Evolutionary conservation across 2,888 invertebrate species (phyloP).

Genomic region (Acleris sparsana): DNA sequence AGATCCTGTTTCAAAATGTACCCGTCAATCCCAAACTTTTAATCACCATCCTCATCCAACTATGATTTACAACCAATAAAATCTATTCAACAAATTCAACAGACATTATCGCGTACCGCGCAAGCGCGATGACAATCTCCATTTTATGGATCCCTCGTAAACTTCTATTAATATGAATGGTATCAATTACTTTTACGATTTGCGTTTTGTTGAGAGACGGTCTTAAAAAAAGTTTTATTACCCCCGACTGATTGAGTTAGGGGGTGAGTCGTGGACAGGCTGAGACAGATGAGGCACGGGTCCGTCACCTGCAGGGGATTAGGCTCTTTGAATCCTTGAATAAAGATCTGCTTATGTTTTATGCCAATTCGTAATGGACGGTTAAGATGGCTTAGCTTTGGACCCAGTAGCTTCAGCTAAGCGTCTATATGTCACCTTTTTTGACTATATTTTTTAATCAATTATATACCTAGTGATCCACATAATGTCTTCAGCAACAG

Average conservation of each 20-base stretch:
- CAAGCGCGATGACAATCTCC: conserved; percentile 80
- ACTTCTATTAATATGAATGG: conserved; percentile 84
- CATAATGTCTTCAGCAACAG: no score
- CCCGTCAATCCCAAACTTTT: conserved; percentile 53
- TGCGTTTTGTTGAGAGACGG: conserved; percentile 78
- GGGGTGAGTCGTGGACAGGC: conserved; percentile 57
- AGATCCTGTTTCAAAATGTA: conserved; percentile 39
- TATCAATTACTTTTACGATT: conserved; percentile 83
- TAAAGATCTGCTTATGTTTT: not conserved
- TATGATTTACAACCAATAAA: conserved; percentile 68
- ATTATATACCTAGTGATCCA: no score
- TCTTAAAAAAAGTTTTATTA: conserved; percentile 75
- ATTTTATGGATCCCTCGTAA: conserved; percentile 82
- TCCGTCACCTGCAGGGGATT: conserved; percentile 46
- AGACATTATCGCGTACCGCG: conserved; percentile 67
- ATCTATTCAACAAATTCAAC: conserved; percentile 68
- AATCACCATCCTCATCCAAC: conserved; percentile 58
- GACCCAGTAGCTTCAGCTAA: no score
- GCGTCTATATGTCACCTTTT: no score
- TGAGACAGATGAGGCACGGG: conserved; percentile 64
- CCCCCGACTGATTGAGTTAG: conserved; percentile 72
- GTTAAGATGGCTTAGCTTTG: no score
- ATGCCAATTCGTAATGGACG: no score
- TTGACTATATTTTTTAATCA: no score
- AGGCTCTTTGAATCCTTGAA: not conserved